These are phyloP conservation scores for Drosophila lacertosa DNA, from an alignment of 1,140 invertebrate genomes.

Conservation along the genomic window DNA sequence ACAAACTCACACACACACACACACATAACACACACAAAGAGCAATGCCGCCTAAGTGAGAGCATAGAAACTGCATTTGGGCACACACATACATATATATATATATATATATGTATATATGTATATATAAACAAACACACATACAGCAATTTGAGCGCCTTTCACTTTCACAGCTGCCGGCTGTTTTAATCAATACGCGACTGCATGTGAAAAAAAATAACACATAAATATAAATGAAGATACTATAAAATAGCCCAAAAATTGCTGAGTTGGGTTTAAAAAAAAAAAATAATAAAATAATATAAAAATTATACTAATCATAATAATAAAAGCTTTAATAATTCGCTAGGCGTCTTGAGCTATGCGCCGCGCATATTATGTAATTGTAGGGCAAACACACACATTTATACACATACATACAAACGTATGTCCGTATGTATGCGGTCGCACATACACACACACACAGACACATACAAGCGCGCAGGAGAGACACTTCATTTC, in stretches of 20 bases:
- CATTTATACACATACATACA: constrained; percentile 5
- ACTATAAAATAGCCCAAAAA: constrained; percentile 2
- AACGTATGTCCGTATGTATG: constrained; percentile 9
- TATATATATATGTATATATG: too few relatives aligned
- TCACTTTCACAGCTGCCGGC: constrained; percentile 21
- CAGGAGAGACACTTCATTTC: constrained; percentile 74
- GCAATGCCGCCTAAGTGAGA: constrained; percentile 5
- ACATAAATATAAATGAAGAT: background rate
- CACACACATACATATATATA: constrained; percentile 19
- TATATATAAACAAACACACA: too few relatives aligned
- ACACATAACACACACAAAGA: constrained; percentile 12
- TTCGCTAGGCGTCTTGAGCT: constrained; percentile 51
- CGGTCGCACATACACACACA: constrained; percentile 1
- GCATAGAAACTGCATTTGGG: constrained; percentile 37
- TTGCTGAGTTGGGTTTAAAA: background rate
- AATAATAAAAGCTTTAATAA: constrained; percentile 56
- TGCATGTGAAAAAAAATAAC: constrained; percentile 21
- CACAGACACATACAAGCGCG: constrained; percentile 30
- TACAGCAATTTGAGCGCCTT: constrained; percentile 12
- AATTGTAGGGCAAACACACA: constrained; percentile 68
- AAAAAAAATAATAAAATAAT: background rate
- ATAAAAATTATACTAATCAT: background rate
- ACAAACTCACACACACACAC: constrained; percentile 57
- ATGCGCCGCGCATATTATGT: constrained; percentile 79
- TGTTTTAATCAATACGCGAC: constrained; percentile 26